A percentile compares a stretch with the other conserved stretches of the same genome.
Evolutionary conservation across 2,888 invertebrate species (phyloP).

Genomic region (Eupithecia centaureata): DNA sequence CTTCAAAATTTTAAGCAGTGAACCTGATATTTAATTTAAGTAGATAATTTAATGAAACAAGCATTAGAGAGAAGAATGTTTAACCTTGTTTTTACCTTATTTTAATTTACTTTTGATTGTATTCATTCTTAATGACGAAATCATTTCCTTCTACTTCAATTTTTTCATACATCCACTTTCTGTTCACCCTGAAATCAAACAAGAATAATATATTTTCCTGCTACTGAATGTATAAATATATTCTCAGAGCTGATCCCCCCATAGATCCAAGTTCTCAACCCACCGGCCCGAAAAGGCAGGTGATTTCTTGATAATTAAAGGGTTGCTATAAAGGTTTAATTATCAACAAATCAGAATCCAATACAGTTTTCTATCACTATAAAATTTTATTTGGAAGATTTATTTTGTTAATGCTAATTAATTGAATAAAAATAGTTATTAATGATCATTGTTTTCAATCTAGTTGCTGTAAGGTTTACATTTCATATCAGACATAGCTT

Average conservation of each 20-base stretch:
- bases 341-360: background rate
- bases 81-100: conserved; percentile 19
- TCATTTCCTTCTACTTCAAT: conserved; percentile 92
- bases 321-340: too few species aligned
- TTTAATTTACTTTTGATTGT: conserved; percentile 60
- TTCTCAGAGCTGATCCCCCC: background rate
- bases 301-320: too few species aligned
- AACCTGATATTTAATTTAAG: conserved; percentile 35
- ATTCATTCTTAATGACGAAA: conserved; percentile 84
- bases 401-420: background rate
- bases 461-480: background rate
- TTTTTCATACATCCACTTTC: conserved; percentile 91
- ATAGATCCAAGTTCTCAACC: background rate
- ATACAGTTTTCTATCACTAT: background rate
- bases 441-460: background rate
- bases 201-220: conserved; percentile 5
- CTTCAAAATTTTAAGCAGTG: conserved; percentile 85
- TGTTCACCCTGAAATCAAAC: conserved; percentile 84
- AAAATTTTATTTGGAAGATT: background rate
- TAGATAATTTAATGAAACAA: background rate
- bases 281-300: too few species aligned
- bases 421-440: background rate
- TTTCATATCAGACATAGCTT: too few species aligned
- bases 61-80: background rate
- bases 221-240: background rate